Conservation (phyloP, 2,797 vertebrate genomes). For the Anguilla pacifica region DNA sequence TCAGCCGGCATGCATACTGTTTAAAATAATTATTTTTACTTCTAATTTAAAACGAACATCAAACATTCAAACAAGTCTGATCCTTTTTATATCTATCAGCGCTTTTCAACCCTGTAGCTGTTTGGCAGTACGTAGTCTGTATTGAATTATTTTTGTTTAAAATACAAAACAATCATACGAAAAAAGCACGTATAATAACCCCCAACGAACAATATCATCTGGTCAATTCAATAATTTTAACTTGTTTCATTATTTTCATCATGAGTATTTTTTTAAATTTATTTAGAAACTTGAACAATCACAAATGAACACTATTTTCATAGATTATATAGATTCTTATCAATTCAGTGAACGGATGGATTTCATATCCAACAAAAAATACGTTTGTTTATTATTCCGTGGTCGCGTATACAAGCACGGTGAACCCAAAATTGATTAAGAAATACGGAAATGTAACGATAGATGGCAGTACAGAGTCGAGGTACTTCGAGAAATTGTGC, state of each 20-base stretch:
- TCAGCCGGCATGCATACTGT: too few relatives aligned
- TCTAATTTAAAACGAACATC: background rate
- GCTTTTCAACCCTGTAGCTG: background rate
- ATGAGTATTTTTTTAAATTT: background rate
- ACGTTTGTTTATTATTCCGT: background rate
- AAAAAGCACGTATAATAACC: background rate
- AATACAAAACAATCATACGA: background rate
- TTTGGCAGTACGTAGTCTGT: background rate
- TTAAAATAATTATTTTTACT: background rate
- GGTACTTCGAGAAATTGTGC: background rate
- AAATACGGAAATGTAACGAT: background rate
- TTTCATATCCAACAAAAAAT: background rate
- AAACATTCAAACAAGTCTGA: background rate
- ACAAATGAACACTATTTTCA: background rate
- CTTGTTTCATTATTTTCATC: background rate
- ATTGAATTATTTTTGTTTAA: background rate
- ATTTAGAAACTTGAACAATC: background rate
- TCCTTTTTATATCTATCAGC: background rate
- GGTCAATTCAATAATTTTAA: too few relatives aligned
- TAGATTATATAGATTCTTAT: background rate
- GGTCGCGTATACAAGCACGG: background rate
- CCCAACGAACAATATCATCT: background rate
- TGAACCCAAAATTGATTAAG: background rate
- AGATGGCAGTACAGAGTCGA: slow-evolving; percentile 40
- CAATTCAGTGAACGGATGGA: background rate